Conservation (phyloP, 2,113 vertebrate genomes). For the Gobio gobio region DNA sequence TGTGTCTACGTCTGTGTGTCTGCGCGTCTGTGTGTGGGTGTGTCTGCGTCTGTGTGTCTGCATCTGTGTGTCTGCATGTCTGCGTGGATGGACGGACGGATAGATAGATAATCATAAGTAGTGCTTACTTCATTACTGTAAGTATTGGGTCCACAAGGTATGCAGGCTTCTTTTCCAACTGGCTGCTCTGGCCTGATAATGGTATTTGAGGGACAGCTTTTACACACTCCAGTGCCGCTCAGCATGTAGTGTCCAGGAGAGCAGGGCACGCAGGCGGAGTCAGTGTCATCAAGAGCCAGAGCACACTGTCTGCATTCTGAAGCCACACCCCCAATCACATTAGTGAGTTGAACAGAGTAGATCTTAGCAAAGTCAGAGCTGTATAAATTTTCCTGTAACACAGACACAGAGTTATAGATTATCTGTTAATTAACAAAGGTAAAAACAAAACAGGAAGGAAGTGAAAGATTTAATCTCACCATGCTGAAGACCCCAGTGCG, state of each 20-base stretch:
- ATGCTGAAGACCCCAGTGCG: slow-evolving; percentile 71
- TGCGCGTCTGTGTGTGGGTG: too few relatives aligned
- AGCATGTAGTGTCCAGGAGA: slow-evolving; percentile 83
- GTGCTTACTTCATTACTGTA: slow-evolving; percentile 82
- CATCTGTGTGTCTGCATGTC: too few relatives aligned
- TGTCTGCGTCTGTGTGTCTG: too few relatives aligned
- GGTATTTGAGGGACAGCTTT: slow-evolving; percentile 80
- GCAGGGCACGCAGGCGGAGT: slow-evolving; percentile 85
- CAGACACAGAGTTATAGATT: background rate
- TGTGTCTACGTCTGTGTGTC: too few relatives aligned
- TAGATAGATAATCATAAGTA: background rate
- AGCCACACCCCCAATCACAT: slow-evolving; percentile 86
- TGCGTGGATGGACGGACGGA: too few relatives aligned
- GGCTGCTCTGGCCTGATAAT: slow-evolving; percentile 80
- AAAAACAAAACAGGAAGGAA: background rate
- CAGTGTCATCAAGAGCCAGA: slow-evolving; percentile 62
- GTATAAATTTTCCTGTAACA: slow-evolving; percentile 81
- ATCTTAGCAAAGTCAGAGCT: slow-evolving; percentile 87
- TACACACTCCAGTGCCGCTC: slow-evolving; percentile 76
- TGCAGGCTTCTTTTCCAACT: slow-evolving; percentile 78
- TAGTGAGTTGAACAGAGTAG: slow-evolving; percentile 90
- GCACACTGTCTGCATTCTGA: slow-evolving; percentile 88
- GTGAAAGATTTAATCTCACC: slow-evolving; percentile 70
- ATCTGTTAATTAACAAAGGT: background rate
- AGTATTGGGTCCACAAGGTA: slow-evolving; percentile 86